These are phyloP conservation scores for Emydoidea blandingii DNA, from an alignment of 2,797 vertebrate species.

Conservation along the genomic window DNA sequence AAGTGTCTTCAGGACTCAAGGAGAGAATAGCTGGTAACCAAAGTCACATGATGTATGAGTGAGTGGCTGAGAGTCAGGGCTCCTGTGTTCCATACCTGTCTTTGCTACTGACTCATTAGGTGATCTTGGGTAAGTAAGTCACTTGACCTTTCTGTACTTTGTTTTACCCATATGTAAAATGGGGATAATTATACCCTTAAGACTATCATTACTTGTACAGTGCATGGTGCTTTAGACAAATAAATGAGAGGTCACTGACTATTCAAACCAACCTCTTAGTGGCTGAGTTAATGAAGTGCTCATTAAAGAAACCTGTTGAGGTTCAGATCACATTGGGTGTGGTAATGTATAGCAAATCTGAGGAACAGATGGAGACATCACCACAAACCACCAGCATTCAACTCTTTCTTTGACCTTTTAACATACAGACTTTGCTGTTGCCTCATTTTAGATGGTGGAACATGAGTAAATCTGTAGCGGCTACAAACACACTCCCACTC, in stretches of 20 bases:
- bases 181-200: neutral
- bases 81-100: neutral
- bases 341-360: neutral
- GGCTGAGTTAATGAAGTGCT: neutral
- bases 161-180: neutral
- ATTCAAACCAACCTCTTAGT: neutral
- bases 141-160: neutral
- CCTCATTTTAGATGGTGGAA: neutral
- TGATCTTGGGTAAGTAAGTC: neutral
- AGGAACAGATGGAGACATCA: neutral
- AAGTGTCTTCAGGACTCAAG: neutral
- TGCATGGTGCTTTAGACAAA: neutral
- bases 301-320: fast-evolving
- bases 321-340: fast-evolving
- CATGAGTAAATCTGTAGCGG: neutral
- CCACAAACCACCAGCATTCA: neutral
- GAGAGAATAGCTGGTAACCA: neutral
- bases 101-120: neutral
- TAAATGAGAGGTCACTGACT: neutral
- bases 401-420: neutral
- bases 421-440: neutral
- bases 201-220: neutral
- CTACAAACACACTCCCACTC: neutral
- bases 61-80: neutral
- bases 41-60: neutral